These are phyloP conservation scores for Odontothrips loti DNA, from an alignment of 2,888 invertebrate species.

Conservation along the genomic window DNA sequence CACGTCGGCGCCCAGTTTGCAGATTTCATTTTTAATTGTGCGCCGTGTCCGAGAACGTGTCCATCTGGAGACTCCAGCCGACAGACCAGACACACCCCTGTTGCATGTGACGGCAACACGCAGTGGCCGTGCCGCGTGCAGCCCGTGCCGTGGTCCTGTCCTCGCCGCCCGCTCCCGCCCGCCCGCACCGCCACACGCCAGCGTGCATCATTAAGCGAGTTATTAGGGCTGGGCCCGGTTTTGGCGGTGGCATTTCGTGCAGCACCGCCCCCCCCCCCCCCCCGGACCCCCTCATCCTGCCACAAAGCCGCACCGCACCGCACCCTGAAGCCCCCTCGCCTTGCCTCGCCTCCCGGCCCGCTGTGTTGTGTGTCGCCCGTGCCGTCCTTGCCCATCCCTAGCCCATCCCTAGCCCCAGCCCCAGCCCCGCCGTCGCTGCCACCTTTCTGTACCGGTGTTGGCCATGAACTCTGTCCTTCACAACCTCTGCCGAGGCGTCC, in stretches of 20 bases:
- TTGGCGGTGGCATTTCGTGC: slow-evolving; percentile 6
- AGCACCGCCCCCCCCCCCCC: neutral
- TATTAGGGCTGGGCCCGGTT: neutral
- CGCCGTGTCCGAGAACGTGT: too few species aligned
- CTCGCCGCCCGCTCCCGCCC: neutral
- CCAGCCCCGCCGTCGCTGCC: neutral
- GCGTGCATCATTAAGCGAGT: neutral
- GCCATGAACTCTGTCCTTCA: neutral
- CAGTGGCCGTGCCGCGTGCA: neutral
- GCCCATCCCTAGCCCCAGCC: neutral
- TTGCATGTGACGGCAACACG: neutral
- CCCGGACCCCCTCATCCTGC: too few species aligned
- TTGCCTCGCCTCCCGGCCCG: too few species aligned
- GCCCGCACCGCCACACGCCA: neutral
- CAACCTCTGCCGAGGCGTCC: neutral
- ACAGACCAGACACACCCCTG: too few species aligned
- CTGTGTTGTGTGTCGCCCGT: too few species aligned
- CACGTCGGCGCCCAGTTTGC: too few species aligned
- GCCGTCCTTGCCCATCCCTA: neutral
- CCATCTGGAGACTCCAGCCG: too few species aligned
- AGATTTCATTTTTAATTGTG: too few species aligned
- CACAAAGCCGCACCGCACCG: too few species aligned
- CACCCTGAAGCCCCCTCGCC: too few species aligned
- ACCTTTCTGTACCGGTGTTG: neutral
- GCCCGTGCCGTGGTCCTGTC: neutral